Evolutionary conservation across 2,113 vertebrate species (phyloP).

Genomic region (Eulacestoma nigropectus): DNA sequence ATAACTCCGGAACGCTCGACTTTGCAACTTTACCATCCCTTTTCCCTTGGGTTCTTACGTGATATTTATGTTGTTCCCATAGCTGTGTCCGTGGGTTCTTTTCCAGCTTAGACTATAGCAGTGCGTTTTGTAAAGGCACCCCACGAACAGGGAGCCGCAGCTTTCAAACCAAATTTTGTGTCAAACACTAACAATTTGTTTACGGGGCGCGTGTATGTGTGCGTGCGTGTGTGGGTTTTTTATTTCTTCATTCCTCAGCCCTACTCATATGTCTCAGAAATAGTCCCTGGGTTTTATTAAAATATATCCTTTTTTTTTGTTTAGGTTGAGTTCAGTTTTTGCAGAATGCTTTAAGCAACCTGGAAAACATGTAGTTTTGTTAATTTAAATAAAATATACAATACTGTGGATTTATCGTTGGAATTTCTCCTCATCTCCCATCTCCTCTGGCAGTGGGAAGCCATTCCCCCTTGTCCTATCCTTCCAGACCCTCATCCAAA

Average conservation of each 20-base stretch:
- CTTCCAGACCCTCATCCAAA: not conserved
- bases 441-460: not conserved
- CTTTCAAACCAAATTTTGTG: slow-evolving; percentile 66
- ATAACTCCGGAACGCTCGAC: not conserved
- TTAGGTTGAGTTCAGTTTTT: slow-evolving; percentile 38
- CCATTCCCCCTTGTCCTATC: not conserved
- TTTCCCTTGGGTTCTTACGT: not conserved
- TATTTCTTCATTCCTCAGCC: slow-evolving; percentile 51
- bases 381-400: slow-evolving; percentile 62
- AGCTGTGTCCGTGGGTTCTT: slow-evolving; percentile 6
- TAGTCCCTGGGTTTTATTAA: slow-evolving; percentile 24
- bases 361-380: slow-evolving; percentile 38
- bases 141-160: not conserved
- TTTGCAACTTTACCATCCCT: slow-evolving; percentile 27
- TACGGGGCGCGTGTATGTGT: not conserved
- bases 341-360: slow-evolving; percentile 21
- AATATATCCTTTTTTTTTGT: not conserved
- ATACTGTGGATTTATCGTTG: not conserved
- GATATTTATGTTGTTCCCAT: slow-evolving; percentile 68
- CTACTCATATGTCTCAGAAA: not conserved
- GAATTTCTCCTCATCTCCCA: not conserved
- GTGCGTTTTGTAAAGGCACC: slow-evolving; percentile 40
- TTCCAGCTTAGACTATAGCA: slow-evolving; percentile 37
- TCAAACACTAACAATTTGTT: slow-evolving; percentile 67
- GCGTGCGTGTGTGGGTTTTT: slow-evolving; percentile 38